These are phyloP conservation scores for Salmo trutta DNA, from an alignment of 2,797 vertebrate genomes.

Conservation along the genomic window DNA sequence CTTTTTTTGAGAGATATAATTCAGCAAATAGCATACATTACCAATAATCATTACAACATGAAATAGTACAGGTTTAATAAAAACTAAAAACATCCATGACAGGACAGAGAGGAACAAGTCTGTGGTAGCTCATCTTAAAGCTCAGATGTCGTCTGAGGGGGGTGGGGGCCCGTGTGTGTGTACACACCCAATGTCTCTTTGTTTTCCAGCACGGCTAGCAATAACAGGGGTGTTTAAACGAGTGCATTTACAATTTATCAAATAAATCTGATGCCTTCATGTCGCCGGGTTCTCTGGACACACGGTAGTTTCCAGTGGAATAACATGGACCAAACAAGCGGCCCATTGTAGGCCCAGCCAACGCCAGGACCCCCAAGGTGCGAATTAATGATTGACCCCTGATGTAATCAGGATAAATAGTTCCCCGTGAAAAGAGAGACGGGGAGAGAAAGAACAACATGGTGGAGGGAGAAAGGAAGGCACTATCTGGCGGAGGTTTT, in stretches of 20 bases:
- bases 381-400: conserved; percentile 86
- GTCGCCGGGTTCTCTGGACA: conserved; percentile 56
- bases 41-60: background rate
- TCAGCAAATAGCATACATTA: background rate
- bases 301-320: conserved; percentile 81
- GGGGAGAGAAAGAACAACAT: conserved; percentile 21
- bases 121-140: background rate
- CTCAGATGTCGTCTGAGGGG: background rate
- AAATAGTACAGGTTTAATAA: background rate
- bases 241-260: conserved; percentile 79
- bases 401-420: conserved; percentile 85
- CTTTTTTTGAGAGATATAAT: background rate
- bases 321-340: conserved; percentile 79
- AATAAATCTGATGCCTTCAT: conserved; percentile 79
- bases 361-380: conserved; percentile 81
- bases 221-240: conserved; percentile 68
- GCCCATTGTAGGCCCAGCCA: conserved; percentile 76
- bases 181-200: conserved; percentile 50
- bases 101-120: background rate
- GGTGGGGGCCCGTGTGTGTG: background rate
- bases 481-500: conserved; percentile 73
- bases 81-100: background rate
- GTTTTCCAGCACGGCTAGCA: conserved; percentile 64
- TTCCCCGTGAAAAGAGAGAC: conserved; percentile 71
- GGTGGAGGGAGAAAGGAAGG: conserved; percentile 41